phyloP scores from a whole-genome alignment of 2,888 invertebrate species.

The Lordiphosa andalusiaca region DNA sequence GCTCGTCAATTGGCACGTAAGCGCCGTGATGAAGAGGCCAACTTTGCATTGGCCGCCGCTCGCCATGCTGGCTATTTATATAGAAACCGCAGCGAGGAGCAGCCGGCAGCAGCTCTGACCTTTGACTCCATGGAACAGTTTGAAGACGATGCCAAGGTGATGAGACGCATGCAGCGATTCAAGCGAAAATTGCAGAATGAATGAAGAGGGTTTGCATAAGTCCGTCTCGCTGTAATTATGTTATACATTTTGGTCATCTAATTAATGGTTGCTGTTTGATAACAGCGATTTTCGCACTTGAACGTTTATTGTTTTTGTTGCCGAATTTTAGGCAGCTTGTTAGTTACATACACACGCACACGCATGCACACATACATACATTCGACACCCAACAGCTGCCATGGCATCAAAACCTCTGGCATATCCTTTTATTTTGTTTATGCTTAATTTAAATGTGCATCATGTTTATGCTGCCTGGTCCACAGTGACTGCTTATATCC shows the following conservation, averaged over 20 bases:
- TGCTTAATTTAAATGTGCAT: no score
- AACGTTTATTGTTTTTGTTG: no score
- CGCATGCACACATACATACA: not conserved
- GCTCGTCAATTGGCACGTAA: not conserved
- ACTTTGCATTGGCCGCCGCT: not conserved
- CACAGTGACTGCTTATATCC: no score
- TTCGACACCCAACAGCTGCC: slow-evolving; percentile 12
- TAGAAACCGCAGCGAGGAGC: not conserved
- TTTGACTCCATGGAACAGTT: not conserved
- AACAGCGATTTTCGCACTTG: no score
- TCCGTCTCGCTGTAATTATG: no score
- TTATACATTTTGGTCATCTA: no score
- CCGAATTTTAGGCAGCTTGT: slow-evolving; percentile 15
- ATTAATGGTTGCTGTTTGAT: no score
- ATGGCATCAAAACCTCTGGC: not conserved
- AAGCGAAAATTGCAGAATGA: slow-evolving; percentile 3
- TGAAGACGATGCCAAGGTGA: not conserved
- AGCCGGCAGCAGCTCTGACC: not conserved
- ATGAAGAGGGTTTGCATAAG: no score
- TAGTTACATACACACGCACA: slow-evolving; percentile 20
- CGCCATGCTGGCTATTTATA: slow-evolving; percentile 7
- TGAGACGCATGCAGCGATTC: slow-evolving; percentile 16
- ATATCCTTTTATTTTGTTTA: not conserved
- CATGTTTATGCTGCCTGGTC: no score
- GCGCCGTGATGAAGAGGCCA: not conserved